A percentile compares a stretch with the other conserved stretches of the same genome.
Evolutionary conservation across 2,113 vertebrate genomes (phyloP).

Genomic region (Gambusia affinis): DNA sequence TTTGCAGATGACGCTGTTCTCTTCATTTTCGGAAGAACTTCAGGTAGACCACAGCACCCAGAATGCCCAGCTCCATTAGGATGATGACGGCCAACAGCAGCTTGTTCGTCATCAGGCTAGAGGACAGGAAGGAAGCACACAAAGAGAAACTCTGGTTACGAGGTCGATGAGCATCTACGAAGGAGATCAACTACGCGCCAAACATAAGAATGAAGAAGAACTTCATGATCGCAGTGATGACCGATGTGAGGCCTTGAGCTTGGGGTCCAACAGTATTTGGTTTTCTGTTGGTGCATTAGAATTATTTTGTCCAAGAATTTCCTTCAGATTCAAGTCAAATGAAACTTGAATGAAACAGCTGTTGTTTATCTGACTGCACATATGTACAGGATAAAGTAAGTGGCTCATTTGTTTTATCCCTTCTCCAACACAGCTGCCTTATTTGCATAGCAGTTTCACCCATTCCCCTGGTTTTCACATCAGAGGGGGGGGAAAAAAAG

Average conservation of each 20-base stretch:
- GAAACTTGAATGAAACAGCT: background rate
- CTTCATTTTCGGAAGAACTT: constrained; percentile 87
- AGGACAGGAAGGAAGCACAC: constrained; percentile 18
- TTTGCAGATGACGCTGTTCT: background rate
- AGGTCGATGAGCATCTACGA: background rate
- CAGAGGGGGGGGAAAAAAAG: too few species aligned
- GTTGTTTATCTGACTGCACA: too few species aligned
- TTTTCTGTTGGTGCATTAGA: background rate
- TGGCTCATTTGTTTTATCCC: too few species aligned
- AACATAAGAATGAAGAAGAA: background rate
- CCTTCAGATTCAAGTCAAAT: background rate
- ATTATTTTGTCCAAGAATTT: background rate
- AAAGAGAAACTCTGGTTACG: background rate
- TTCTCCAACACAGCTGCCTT: too few species aligned
- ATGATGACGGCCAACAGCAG: constrained; percentile 90
- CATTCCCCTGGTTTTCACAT: too few species aligned
- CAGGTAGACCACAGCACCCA: constrained; percentile 91
- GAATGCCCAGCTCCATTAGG: constrained; percentile 89
- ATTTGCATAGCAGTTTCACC: too few species aligned
- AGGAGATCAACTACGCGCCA: background rate
- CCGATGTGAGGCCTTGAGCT: too few species aligned
- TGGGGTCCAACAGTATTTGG: background rate
- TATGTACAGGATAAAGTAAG: too few species aligned
- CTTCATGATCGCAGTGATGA: too few species aligned
- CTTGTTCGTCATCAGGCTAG: constrained; percentile 92